A percentile compares a stretch with the other conserved stretches of the same genome.
phyloP scores from a whole-genome alignment of 2,797 vertebrate species.

The Poeciliopsis presidionis region DNA sequence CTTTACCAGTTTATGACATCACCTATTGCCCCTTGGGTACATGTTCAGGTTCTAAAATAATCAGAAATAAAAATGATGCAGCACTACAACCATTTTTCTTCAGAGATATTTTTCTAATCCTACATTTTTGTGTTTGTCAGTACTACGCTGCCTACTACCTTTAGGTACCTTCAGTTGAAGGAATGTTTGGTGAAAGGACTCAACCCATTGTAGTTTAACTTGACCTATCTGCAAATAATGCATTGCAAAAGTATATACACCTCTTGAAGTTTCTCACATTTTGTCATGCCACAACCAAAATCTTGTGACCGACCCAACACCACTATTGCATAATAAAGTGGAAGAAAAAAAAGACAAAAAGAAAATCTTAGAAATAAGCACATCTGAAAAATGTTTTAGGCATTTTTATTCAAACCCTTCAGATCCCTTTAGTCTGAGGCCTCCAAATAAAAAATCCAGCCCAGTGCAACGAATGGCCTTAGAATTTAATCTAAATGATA shows the following conservation, averaged over 20 bases:
- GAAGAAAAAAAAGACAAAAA: not conserved
- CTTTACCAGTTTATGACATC: not conserved
- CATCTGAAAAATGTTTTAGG: not conserved
- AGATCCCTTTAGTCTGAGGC: not conserved
- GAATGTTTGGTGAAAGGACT: not conserved
- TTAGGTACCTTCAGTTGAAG: too few relatives aligned
- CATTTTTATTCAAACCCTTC: not conserved
- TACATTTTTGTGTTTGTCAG: not conserved
- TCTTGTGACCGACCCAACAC: not conserved
- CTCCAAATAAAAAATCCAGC: not conserved
- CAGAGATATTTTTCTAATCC: not conserved
- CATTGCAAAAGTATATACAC: not conserved
- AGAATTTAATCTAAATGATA: not conserved
- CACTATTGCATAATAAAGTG: not conserved
- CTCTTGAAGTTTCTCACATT: not conserved
- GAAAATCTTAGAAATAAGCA: not conserved
- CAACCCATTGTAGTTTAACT: not conserved
- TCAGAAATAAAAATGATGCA: not conserved
- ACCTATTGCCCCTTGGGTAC: not conserved
- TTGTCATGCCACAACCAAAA: not conserved
- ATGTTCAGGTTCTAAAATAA: slow-evolving; percentile 11
- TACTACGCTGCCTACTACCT: too few relatives aligned
- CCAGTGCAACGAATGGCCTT: not conserved
- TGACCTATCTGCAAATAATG: not conserved
- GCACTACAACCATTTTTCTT: not conserved